Evolutionary conservation across 2,797 vertebrate species (phyloP), one percentile per base, ranked within the genome.

Genomic region (Lacerta agilis): DNA sequence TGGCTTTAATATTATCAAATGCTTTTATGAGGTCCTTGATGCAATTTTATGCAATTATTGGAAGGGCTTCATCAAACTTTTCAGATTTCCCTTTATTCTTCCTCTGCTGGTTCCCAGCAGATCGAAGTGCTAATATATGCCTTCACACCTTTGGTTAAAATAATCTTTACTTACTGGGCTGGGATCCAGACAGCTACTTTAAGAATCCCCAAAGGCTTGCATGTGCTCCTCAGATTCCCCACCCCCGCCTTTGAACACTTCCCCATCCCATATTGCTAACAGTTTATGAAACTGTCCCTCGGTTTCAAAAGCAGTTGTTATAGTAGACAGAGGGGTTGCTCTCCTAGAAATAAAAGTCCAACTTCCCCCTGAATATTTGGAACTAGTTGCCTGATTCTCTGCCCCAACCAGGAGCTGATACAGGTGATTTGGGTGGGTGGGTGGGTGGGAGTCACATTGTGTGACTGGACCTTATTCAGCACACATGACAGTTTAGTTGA

Each of bases 1-100:
- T 84, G 75, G 13, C n/a, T 87, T 83, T 88, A 41, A 73, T 85
- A 71, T 69, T 83, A 43, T 88, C 36, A 38, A 55, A 8, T 83
- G 25, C 8, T 69, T 78, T 79, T 87, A 87, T 27, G 9, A 13
- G 11, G 20, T 78, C 25, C 82, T 75, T 79, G 45, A 67, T 79
- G 3, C 41, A n/a, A n/a, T 85, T 8, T 66, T 82, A n/a, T 79
- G 25, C 7, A 41, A 2, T 38, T 83, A 87, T 49, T 82, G 20
- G 15, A 87, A 49, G 4, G 1, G 45, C 8, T 85, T 81, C n/a
- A 3, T 73, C 61, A 61, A 76, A 79, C 43, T 38, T 58, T 45
- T 8, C 58, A 73, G 33, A 27, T 58, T 72, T 79, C n/a, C n/a
- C 27, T 67, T 43, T 38, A 72, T 27, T 15, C 67, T 72, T 72